Base-by-base conservation (phyloP, 1,140 invertebrate species). In the Meloidogyne exigua region DNA sequence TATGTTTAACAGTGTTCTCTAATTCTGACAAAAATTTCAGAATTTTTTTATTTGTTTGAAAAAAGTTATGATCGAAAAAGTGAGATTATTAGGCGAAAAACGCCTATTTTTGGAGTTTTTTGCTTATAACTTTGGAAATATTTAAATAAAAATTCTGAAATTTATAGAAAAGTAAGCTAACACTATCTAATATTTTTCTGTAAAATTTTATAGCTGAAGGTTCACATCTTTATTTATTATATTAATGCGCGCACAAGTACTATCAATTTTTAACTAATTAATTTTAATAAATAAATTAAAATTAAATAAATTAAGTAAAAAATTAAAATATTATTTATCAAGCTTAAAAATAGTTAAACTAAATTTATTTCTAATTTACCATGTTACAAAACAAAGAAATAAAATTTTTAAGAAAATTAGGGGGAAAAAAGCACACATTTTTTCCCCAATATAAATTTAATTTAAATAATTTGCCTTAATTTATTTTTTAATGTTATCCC, bases 361-460 rank as follows among this genome's bases (percentile, higher is more conserved):
- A 57, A 57, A 57, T 57, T n/a, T n/a, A 9, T 18, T 62, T n/a
- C 9, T 28, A 15, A 25, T 26, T 25, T 25, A 15, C 42, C 42
- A 44, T 44, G 12, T 15, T 13, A 13, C 2, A 57, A 57, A 73
- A 23, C 57, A 73, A 73, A 23, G 36, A 39, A 39, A 39, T 39
- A 39, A 39, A 39, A 39, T 9, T 9, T 39, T 39, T 39, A 39
- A 39, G 36, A 63, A 26, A 39, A 62, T 72, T 62, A 3, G 9
- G 57, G 21, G 7, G 9, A 57, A 73, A 73, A 64, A 63, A 70
- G 62, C 68, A 62, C 28, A 32, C 63, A 32, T 39, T 39, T 10
- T 10, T 10, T 9, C 36, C 9, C 71, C 36, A 73, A 73, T 73
- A 23, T 32, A 73, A 73, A 64, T 73, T 36, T n/a, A 21, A 62